A percentile compares a stretch with the other conserved stretches of the same genome.
Evolutionary conservation across 2,113 vertebrate genomes (phyloP).

Genomic region (Cromileptes altivelis): DNA sequence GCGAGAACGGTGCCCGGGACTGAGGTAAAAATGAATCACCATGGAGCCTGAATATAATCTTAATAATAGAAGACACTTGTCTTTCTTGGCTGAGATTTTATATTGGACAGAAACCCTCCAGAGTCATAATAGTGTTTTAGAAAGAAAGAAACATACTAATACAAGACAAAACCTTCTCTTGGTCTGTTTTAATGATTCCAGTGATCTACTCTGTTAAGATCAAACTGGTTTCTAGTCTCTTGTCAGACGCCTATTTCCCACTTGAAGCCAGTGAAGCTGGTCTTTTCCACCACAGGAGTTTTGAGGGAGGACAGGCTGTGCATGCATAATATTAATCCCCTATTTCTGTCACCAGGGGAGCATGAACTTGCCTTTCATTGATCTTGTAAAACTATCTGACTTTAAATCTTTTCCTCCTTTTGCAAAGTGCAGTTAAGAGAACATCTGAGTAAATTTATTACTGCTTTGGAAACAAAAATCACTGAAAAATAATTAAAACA

Average conservation of each 20-base stretch:
- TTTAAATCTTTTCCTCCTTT: conserved; percentile 50
- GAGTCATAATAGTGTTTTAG: conserved; percentile 23
- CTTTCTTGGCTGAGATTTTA: conserved; percentile 22
- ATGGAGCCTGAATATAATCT: conserved; percentile 3
- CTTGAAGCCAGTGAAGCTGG: conserved; percentile 36
- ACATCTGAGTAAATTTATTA: conserved; percentile 42
- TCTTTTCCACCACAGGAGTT: conserved; percentile 35
- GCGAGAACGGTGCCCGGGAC: not conserved
- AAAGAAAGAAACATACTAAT: not conserved
- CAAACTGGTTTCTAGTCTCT: conserved; percentile 16
- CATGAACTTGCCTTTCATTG: conserved; percentile 64
- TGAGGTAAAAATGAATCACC: conserved; percentile 17
- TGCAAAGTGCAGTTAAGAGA: conserved; percentile 55
- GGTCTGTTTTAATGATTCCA: conserved; percentile 22
- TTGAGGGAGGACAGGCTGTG: conserved; percentile 45
- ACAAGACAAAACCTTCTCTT: not conserved
- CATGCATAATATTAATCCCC: conserved; percentile 64
- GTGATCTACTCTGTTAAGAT: conserved; percentile 20
- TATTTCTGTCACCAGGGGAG: conserved; percentile 64
- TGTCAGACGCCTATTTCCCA: conserved; percentile 20
- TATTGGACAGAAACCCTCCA: conserved; percentile 10
- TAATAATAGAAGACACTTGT: conserved; percentile 23
- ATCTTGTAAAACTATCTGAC: conserved; percentile 61
- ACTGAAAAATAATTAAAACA: not conserved
- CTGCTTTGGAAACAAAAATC: not conserved